Base-by-base conservation (phyloP, 1,140 invertebrate species). In the Drosophila azteca region DNA sequence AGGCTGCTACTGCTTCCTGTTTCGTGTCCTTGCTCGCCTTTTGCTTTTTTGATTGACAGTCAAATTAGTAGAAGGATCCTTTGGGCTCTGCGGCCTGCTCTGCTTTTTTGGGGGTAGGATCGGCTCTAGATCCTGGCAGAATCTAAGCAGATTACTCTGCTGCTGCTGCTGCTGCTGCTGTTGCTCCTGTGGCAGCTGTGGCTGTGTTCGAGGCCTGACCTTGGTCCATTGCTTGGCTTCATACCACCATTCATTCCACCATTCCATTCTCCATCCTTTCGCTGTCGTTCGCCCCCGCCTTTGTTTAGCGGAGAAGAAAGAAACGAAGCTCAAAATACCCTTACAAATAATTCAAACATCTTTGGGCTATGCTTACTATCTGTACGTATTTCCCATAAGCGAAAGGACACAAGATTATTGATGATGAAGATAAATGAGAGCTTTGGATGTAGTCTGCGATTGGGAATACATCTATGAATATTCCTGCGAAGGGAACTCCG, bases 11-110 rank as follows among this genome's bases (percentile, higher is more conserved):
- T 35, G 48, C 44, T 39, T 39, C 22, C 51, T 48, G 20, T 45
- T 51, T 17, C 22, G 43, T 6, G 7, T 41, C 20, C 39, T 13
- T 70, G 48, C 62, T 62, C 64, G 52, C 39, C 49, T 54, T 59
- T 60, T 39, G 35, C 35, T 13, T 87, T 87, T 87, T 87, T 89
- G 85, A 89, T 90, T 90, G 87, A 90, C 87, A 90, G 70, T 77
- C 82, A 82, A 90, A 90, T 90, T 90, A 90, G 85, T 69, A 67
- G 52, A 35, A 20, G 22, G 24, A 22, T 35, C n/a, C 45, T 26
- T 46, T 46, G 3, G 52, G 64, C 60, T 63, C 39, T 50, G 43
- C 51, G 48, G 31, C 49, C 59, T n/a, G 26, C 29, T 35, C 24
- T 17, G 24, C 50, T 51, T 35, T 9, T 54, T 69, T 49, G 64